Percentiles rank a stretch among this genome's conserved stretches.
These are phyloP conservation scores for Aplysina aerophoba DNA, from an alignment of 37 sponge, comb jelly and placozoan genomes.

Conservation along the genomic window DNA sequence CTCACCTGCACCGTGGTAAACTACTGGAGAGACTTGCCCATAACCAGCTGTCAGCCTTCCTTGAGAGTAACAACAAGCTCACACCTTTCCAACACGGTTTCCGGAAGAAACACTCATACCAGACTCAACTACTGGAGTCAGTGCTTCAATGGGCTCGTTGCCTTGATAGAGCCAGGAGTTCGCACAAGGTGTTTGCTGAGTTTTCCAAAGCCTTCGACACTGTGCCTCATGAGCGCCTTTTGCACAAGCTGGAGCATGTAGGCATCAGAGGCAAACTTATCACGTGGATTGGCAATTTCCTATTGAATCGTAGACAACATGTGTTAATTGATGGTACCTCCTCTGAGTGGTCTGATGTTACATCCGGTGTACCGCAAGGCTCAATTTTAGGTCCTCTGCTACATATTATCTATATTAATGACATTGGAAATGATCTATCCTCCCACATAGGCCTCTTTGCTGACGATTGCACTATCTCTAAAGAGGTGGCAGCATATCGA, in stretches of 20 bases:
- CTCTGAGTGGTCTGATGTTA: constrained; percentile 3
- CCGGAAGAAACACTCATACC: constrained; percentile 14
- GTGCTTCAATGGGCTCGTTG: constrained; percentile 43
- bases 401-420: constrained; percentile 40
- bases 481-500: not conserved
- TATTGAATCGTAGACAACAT: not conserved
- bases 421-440: not conserved
- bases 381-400: constrained; percentile 42
- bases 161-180: not conserved
- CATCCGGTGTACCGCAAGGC: constrained; percentile 41
- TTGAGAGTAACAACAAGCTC: constrained; percentile 31
- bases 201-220: constrained; percentile 53
- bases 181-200: constrained; percentile 30
- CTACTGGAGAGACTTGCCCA: too few relatives aligned
- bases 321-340: constrained; percentile 33
- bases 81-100: constrained; percentile 31
- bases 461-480: constrained; percentile 23
- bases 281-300: constrained; percentile 7
- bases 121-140: constrained; percentile 40
- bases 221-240: constrained; percentile 29
- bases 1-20: constrained; percentile 32
- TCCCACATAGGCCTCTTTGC: not conserved
- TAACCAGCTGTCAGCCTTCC: too few relatives aligned
- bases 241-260: constrained; percentile 29
- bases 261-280: constrained; percentile 31